Percentiles rank a stretch among this genome's conserved stretches.
Evolutionary conservation across 1,140 invertebrate genomes (phyloP).

Genomic region (Drosophila miranda): DNA sequence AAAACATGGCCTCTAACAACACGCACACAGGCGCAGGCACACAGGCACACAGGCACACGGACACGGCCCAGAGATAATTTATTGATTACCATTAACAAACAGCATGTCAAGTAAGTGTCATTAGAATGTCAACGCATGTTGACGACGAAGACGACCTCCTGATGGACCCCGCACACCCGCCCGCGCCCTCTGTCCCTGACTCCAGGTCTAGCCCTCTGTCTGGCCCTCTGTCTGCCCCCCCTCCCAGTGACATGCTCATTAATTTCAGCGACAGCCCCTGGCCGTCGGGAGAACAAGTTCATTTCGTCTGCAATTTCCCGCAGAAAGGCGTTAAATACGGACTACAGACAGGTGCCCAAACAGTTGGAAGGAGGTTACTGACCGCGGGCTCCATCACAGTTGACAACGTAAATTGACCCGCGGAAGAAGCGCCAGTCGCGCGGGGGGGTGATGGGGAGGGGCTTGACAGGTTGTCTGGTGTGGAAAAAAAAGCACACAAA

Average conservation of each 20-base stretch:
- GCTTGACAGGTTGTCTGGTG: slow-evolving; percentile 46
- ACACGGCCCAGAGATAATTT: slow-evolving; percentile 46
- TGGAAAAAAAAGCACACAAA: slow-evolving; percentile 64
- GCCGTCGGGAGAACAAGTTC: slow-evolving; percentile 64
- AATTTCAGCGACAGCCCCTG: slow-evolving; percentile 58
- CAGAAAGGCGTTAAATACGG: slow-evolving; percentile 31
- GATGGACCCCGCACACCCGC: background rate
- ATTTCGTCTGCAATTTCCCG: slow-evolving; percentile 68
- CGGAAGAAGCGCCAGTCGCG: background rate
- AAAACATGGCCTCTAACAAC: slow-evolving; percentile 53
- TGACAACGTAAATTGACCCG: slow-evolving; percentile 65
- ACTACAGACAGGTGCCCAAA: slow-evolving; percentile 8
- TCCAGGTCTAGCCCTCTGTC: slow-evolving; percentile 19
- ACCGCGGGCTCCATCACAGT: slow-evolving; percentile 56
- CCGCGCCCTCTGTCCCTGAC: background rate
- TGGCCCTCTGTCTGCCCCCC: slow-evolving; percentile 9
- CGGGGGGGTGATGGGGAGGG: background rate
- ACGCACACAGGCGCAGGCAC: slow-evolving; percentile 3
- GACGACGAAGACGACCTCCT: slow-evolving; percentile 31
- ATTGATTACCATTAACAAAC: slow-evolving; percentile 75
- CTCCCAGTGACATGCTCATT: slow-evolving; percentile 54
- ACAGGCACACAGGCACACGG: slow-evolving; percentile 1
- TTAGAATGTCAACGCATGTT: slow-evolving; percentile 71
- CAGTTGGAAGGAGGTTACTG: slow-evolving; percentile 29
- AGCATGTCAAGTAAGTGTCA: slow-evolving; percentile 69